Percentiles rank a stretch among this genome's conserved stretches.
phyloP scores from a whole-genome alignment of 2,113 vertebrate species.

The Anser brachyrhynchus region DNA sequence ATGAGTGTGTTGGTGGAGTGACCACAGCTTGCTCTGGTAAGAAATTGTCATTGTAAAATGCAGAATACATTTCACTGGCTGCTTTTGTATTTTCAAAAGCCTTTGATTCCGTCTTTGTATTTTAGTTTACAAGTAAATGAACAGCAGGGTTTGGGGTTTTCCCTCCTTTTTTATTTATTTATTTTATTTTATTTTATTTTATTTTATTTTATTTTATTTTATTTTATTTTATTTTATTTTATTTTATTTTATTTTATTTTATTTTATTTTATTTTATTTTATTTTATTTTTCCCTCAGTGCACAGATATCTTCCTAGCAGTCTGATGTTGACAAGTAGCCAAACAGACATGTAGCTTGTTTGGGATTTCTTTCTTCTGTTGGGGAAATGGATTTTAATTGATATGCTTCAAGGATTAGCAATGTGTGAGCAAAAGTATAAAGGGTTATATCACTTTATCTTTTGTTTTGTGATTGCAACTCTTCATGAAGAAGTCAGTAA shows the following conservation, averaged over 20 bases:
- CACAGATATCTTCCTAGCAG: not conserved
- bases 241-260: no score
- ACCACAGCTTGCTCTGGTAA: not conserved
- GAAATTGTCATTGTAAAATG: not conserved
- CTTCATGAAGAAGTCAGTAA: not conserved
- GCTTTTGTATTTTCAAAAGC: not conserved
- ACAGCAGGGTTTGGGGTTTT: fast-evolving
- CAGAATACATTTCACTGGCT: not conserved
- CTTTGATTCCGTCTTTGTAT: not conserved
- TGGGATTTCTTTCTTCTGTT: not conserved
- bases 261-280: no score
- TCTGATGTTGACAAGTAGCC: not conserved
- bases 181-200: no score
- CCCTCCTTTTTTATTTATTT: no score
- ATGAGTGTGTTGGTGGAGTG: fast-evolving
- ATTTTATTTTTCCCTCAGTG: not conserved
- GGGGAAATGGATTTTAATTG: not conserved
- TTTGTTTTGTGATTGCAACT: not conserved
- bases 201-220: no score
- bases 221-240: no score
- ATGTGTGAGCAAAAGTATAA: not conserved
- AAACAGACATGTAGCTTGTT: not conserved
- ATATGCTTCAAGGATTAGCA: not conserved
- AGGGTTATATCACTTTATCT: not conserved
- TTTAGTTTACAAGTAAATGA: not conserved